Conservation (phyloP, 2,888 invertebrate species). For the Drosophila parthenogenetica region DNA sequence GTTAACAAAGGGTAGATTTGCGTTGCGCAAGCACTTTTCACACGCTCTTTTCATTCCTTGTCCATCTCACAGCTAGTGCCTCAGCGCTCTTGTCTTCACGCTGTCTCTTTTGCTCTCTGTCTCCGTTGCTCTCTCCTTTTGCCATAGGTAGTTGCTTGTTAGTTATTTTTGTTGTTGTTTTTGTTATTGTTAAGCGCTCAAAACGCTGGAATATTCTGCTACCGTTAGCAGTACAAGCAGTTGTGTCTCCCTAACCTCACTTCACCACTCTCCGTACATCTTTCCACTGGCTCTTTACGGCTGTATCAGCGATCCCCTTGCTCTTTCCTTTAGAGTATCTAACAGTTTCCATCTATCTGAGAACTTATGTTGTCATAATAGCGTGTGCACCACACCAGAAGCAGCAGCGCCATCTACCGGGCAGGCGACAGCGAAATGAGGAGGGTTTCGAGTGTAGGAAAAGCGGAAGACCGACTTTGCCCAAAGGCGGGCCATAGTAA, state of each 20-base stretch:
- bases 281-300: not conserved
- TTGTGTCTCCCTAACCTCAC: not conserved
- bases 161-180: constrained; percentile 29
- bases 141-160: constrained; percentile 2
- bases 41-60: not conserved
- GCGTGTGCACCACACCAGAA: constrained; percentile 32
- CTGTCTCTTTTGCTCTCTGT: not conserved
- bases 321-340: constrained; percentile 2
- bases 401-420: not conserved
- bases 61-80: not conserved
- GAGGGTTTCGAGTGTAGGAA: too few species aligned
- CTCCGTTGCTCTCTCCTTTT: not conserved
- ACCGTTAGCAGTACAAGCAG: constrained; percentile 22
- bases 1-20: not conserved
- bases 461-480: constrained; percentile 19
- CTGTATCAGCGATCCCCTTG: not conserved
- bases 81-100: not conserved
- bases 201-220: constrained; percentile 38
- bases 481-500: constrained; percentile 65
- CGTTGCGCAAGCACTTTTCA: not conserved
- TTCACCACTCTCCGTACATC: not conserved
- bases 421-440: not conserved
- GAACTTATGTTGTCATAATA: constrained; percentile 71
- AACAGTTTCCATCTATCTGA: constrained; percentile 43
- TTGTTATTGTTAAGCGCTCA: constrained; percentile 45